Percentiles rank a stretch among this genome's conserved stretches.
phyloP scores from a whole-genome alignment of 2,888 invertebrate genomes.

The Hirtodrosophila duncani region DNA sequence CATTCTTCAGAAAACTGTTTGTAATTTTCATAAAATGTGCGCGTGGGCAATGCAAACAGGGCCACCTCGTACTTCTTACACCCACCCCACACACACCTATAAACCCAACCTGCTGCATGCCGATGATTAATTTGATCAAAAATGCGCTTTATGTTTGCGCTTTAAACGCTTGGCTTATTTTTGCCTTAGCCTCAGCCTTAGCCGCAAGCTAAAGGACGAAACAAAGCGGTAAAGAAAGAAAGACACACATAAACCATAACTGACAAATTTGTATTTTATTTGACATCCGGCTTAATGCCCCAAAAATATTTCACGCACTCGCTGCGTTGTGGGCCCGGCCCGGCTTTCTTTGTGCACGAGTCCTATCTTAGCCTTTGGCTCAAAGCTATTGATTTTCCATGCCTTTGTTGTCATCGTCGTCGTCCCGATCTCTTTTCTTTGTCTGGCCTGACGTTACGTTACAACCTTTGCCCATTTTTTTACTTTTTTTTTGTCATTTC shows the following conservation, averaged over 20 bases:
- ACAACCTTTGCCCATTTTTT: constrained; percentile 8
- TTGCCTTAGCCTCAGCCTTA: constrained; percentile 3
- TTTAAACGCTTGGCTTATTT: no score
- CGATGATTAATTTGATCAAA: constrained; percentile 53
- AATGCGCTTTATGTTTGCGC: constrained; percentile 30
- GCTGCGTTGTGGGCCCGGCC: constrained; percentile 9
- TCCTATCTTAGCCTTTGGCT: constrained; percentile 23
- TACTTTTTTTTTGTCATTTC: not conserved
- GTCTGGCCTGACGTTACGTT: constrained; percentile 18
- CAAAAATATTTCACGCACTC: constrained; percentile 50
- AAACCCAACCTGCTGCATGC: constrained; percentile 14
- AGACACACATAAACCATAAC: constrained; percentile 57
- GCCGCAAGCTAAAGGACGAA: no score
- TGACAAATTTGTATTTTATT: constrained; percentile 75
- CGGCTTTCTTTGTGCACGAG: constrained; percentile 9
- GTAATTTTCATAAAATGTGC: constrained; percentile 57
- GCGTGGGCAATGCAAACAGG: constrained; percentile 39
- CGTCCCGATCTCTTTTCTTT: constrained; percentile 1
- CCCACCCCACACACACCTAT: no score
- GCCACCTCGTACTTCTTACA: no score
- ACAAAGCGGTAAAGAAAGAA: no score
- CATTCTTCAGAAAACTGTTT: constrained; percentile 60
- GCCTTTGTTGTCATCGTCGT: constrained; percentile 32
- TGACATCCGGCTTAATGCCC: constrained; percentile 61
- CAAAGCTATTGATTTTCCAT: constrained; percentile 57